Percentiles rank a stretch among this genome's conserved stretches.
phyloP scores from a whole-genome alignment of 2,888 invertebrate species.

The Teleiodes luculella region DNA sequence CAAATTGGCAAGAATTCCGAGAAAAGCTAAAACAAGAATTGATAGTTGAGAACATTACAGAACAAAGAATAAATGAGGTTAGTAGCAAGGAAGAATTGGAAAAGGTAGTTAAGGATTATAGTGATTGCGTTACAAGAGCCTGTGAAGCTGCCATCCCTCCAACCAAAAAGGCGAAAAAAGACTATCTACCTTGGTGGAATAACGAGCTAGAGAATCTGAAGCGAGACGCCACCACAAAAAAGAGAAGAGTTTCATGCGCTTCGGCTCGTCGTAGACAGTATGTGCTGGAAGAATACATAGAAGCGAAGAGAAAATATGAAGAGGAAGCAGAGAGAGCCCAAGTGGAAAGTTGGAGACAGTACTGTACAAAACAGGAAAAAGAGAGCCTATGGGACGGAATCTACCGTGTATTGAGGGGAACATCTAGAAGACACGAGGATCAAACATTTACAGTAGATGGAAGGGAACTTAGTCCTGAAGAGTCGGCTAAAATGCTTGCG shows the following conservation, averaged over 20 bases:
- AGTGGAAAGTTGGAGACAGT: background rate
- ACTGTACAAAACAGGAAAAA: background rate
- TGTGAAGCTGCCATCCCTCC: too few relatives aligned
- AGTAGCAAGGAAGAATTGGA: too few relatives aligned
- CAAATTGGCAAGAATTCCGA: too few relatives aligned
- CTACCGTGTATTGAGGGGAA: background rate
- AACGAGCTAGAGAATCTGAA: background rate
- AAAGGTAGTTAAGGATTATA: too few relatives aligned
- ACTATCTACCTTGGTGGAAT: background rate
- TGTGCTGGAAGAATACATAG: background rate
- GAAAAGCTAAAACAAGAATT: too few relatives aligned
- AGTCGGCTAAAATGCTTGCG: background rate
- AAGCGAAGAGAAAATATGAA: background rate
- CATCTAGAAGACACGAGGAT: background rate
- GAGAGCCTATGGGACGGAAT: background rate
- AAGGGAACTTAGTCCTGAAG: background rate
- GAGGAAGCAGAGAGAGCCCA: background rate
- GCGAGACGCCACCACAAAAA: background rate
- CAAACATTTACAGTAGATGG: background rate
- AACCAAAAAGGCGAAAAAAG: too few relatives aligned
- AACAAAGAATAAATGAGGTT: too few relatives aligned
- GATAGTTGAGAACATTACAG: too few relatives aligned
- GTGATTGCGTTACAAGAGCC: too few relatives aligned
- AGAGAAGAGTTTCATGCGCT: background rate
- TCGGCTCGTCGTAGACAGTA: background rate